phyloP scores from a whole-genome alignment of 37 sponge, comb jelly and placozoan genomes.

The Halichondria panicea region DNA sequence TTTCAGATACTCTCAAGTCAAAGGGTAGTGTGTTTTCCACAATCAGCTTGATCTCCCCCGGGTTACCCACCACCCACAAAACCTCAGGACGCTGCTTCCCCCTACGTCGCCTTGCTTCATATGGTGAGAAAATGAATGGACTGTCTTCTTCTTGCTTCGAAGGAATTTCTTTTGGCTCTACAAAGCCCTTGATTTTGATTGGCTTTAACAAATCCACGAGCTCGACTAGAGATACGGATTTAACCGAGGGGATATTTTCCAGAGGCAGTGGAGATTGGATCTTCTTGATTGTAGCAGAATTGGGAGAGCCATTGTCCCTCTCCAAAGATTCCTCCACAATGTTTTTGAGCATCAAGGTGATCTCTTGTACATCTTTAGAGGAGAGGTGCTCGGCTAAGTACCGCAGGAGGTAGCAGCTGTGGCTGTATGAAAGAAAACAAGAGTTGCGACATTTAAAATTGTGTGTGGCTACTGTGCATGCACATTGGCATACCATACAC shows the following conservation, averaged over 20 bases:
- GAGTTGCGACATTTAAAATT: background rate
- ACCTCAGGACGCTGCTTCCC: slow-evolving; percentile 24
- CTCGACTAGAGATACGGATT: slow-evolving; percentile 1
- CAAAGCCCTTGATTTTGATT: background rate
- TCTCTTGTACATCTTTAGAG: slow-evolving; percentile 5
- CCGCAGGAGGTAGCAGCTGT: slow-evolving; percentile 39
- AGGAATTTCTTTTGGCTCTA: background rate
- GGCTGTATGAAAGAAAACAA: background rate
- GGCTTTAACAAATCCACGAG: slow-evolving; percentile 1
- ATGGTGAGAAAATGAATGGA: slow-evolving; percentile 66
- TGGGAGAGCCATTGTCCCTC: background rate
- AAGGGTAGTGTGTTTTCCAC: slow-evolving; percentile 67
- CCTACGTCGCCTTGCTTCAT: slow-evolving; percentile 13
- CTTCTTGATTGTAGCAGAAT: background rate
- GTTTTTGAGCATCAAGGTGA: slow-evolving; percentile 14
- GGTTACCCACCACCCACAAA: slow-evolving; percentile 56
- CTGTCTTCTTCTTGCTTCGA: background rate
- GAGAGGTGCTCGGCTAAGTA: slow-evolving; percentile 23
- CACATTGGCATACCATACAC: background rate
- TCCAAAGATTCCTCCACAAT: background rate
- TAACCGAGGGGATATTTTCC: slow-evolving; percentile 26
- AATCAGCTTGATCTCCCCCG: slow-evolving; percentile 43
- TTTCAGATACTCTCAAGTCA: slow-evolving; percentile 61
- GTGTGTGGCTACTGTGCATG: background rate
- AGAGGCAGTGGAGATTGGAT: slow-evolving; percentile 30